phyloP scores from a whole-genome alignment of 2,113 vertebrate genomes.

The Dicrurus megarhynchus region DNA sequence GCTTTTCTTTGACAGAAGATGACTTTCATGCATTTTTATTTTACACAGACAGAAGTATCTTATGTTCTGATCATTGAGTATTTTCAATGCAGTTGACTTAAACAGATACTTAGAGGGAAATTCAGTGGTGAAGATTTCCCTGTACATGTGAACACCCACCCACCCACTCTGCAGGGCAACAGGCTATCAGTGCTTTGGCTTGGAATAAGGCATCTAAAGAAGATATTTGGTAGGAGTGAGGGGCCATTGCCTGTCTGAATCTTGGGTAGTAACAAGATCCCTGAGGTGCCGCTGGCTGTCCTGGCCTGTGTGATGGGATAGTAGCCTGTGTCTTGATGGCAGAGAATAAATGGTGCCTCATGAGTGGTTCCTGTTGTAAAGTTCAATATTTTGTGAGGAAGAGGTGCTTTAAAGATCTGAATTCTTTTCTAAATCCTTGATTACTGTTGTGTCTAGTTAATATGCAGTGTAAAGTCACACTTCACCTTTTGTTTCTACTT shows the following conservation, averaged over 20 bases:
- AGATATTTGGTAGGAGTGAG: neutral
- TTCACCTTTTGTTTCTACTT: neutral
- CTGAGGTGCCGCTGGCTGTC: neutral
- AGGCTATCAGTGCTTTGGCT: neutral
- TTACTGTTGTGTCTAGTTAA: neutral
- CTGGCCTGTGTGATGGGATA: accelerated
- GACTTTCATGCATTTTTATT: neutral
- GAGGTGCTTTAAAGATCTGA: neutral
- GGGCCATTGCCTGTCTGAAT: neutral
- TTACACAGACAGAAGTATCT: neutral
- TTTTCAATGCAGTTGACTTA: neutral
- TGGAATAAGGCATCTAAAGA: neutral
- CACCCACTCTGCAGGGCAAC: neutral
- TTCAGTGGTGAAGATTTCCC: neutral
- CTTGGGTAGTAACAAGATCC: neutral
- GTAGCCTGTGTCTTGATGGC: neutral
- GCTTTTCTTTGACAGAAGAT: neutral
- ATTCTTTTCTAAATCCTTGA: neutral
- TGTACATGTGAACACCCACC: accelerated
- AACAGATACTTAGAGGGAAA: neutral
- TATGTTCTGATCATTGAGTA: neutral
- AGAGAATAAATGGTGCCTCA: neutral
- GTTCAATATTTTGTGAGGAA: neutral
- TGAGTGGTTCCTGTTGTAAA: neutral
- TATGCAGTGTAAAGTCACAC: accelerated